Conservation (phyloP, 2,888 invertebrate species). For the Agriopis aurantiaria region DNA sequence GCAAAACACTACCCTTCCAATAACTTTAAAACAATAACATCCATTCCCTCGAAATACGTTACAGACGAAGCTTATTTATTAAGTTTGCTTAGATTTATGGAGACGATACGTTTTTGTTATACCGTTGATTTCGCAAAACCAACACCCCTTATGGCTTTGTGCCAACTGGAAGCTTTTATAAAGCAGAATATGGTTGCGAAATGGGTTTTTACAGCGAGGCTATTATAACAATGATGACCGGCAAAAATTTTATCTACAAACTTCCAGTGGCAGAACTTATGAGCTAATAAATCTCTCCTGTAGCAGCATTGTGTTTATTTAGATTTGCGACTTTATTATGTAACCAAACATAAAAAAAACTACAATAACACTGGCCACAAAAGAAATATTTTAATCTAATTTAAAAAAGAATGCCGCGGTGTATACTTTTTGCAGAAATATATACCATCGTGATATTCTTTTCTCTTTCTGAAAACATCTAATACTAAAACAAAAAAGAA, state of each 20-base stretch:
- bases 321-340: constrained; percentile 19
- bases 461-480: neutral
- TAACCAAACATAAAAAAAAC: constrained; percentile 17
- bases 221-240: constrained; percentile 54
- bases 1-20: constrained; percentile 79
- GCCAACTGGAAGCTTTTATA: constrained; percentile 82
- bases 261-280: constrained; percentile 82
- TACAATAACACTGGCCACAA: constrained; percentile 39
- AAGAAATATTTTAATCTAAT: constrained; percentile 32
- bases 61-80: constrained; percentile 68
- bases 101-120: constrained; percentile 83
- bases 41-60: constrained; percentile 71
- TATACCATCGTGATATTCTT: neutral
- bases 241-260: constrained; percentile 62
- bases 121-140: constrained; percentile 80
- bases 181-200: constrained; percentile 63
- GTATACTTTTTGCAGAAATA: too few relatives aligned
- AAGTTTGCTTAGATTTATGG: constrained; percentile 76
- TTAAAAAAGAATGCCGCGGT: constrained; percentile 12
- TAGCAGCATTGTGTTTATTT: constrained; percentile 45
- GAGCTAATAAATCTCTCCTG: constrained; percentile 75
- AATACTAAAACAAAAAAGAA: constrained; percentile 23
- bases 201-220: constrained; percentile 48
- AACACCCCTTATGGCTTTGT: constrained; percentile 85
- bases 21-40: constrained; percentile 78